These are phyloP conservation scores for Chlorops oryzae DNA, from an alignment of 1,140 invertebrate genomes.

Conservation along the genomic window DNA sequence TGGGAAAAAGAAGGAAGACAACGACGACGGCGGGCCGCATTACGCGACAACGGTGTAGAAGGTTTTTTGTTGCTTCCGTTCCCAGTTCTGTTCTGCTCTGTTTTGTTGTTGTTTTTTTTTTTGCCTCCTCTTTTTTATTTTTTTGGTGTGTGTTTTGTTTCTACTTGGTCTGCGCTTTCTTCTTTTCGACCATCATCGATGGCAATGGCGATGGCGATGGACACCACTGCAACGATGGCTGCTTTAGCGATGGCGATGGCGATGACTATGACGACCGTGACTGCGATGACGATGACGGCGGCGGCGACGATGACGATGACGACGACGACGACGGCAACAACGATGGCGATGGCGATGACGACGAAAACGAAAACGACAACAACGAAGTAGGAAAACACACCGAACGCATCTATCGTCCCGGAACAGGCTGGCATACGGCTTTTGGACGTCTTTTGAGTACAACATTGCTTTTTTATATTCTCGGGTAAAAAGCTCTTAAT, in stretches of 20 bases:
- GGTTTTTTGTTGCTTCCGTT: too few relatives aligned
- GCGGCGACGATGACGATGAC: neutral
- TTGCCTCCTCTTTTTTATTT: too few relatives aligned
- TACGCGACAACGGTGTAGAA: too few relatives aligned
- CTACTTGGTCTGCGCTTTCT: too few relatives aligned
- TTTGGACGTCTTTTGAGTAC: slow-evolving; percentile 47
- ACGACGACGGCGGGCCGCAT: too few relatives aligned
- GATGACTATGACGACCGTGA: neutral
- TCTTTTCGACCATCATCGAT: too few relatives aligned
- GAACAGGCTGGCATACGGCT: slow-evolving; percentile 42
- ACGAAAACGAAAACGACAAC: neutral
- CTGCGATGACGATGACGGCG: neutral
- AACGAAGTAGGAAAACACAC: slow-evolving; percentile 5
- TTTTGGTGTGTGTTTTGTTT: too few relatives aligned
- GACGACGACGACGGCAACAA: slow-evolving; percentile 2
- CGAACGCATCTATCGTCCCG: slow-evolving; percentile 37
- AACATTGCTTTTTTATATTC: slow-evolving; percentile 48
- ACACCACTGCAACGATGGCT: too few relatives aligned
- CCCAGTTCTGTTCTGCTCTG: too few relatives aligned
- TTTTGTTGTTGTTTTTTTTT: too few relatives aligned
- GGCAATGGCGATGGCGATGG: too few relatives aligned
- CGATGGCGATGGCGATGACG: slow-evolving; percentile 1
- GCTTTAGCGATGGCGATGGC: neutral
- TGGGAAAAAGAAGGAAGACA: too few relatives aligned
- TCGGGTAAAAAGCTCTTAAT: slow-evolving; percentile 33